Conservation (phyloP, 2,888 invertebrate species). For the Tineola bisselliella region DNA sequence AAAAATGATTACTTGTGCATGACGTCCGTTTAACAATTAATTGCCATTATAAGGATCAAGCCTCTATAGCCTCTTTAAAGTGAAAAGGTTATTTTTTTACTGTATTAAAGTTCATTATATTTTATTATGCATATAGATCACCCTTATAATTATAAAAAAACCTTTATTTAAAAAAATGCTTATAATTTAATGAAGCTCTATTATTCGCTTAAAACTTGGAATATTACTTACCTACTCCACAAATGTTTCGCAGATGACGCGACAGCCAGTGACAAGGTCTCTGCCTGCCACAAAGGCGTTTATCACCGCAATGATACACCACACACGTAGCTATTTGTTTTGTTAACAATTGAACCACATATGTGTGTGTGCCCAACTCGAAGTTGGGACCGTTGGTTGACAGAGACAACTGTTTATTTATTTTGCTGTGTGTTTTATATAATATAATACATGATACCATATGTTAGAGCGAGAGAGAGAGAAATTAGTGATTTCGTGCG, state of each 20-base stretch:
- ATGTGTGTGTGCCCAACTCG: not conserved
- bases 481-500: too few species aligned
- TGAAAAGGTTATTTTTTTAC: not conserved
- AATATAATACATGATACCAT: too few species aligned
- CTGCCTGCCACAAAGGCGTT: conserved; percentile 23
- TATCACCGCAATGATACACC: not conserved
- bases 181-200: too few species aligned
- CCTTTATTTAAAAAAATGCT: too few species aligned
- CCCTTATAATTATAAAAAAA: too few species aligned
- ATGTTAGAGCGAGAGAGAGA: too few species aligned
- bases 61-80: not conserved
- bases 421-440: not conserved
- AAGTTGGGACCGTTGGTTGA: not conserved
- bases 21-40: not conserved
- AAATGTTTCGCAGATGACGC: conserved; percentile 59
- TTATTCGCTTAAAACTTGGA: not conserved
- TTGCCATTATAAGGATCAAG: not conserved
- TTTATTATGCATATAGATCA: not conserved
- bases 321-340: not conserved
- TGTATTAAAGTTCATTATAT: not conserved
- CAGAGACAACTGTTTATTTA: conserved; percentile 2
- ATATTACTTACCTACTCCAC: conserved; percentile 21
- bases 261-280: conserved; percentile 56
- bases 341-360: conserved; percentile 1
- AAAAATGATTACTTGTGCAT: conserved; percentile 10